Evolutionary conservation across 2,113 vertebrate species (phyloP).

Genomic region (Irena cyanogastra): DNA sequence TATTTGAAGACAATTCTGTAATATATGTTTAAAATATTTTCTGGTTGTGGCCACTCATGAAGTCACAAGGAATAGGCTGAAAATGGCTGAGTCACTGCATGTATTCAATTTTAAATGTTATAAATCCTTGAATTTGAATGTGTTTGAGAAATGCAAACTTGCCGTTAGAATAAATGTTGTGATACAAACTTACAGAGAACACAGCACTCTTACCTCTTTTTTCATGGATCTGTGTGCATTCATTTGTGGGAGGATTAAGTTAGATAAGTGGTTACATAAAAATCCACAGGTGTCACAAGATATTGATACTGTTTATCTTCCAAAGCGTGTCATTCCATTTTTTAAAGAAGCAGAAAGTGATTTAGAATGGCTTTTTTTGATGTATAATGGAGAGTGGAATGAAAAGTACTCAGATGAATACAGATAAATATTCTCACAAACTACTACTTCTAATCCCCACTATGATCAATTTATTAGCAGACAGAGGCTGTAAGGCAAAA

Average conservation of each 20-base stretch:
- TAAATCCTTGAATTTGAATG: background rate
- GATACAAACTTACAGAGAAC: background rate
- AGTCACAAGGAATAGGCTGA: background rate
- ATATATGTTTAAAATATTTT: background rate
- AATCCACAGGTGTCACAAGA: background rate
- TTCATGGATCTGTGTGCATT: background rate
- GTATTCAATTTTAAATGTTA: background rate
- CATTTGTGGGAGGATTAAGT: background rate
- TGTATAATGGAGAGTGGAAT: background rate
- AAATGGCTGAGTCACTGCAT: background rate
- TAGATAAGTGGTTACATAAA: background rate
- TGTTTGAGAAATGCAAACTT: background rate
- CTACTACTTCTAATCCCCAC: background rate
- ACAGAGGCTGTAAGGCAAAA: background rate
- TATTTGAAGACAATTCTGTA: background rate
- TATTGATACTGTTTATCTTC: background rate
- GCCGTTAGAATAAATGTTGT: background rate
- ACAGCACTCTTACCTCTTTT: background rate
- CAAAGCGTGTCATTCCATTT: background rate
- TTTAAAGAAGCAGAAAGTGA: background rate
- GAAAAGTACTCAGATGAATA: background rate
- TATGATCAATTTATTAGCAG: background rate
- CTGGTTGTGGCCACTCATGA: background rate
- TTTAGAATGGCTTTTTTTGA: background rate
- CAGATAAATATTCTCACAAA: background rate